These are phyloP conservation scores for Chloropsis cyanopogon DNA, from an alignment of 2,113 vertebrate genomes.

Conservation along the genomic window DNA sequence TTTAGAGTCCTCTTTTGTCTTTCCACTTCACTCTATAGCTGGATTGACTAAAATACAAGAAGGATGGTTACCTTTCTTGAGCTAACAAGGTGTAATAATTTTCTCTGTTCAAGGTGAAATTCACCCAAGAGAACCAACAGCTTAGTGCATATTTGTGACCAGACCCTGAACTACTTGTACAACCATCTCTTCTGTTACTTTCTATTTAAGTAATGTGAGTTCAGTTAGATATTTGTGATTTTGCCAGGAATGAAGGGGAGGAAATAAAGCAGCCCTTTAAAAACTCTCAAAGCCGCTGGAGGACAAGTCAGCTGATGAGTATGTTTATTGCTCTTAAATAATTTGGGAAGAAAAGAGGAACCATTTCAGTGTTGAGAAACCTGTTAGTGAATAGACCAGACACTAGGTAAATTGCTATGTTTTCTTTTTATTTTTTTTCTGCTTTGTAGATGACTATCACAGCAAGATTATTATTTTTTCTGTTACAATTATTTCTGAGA, in stretches of 20 bases:
- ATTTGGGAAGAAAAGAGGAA: constrained; percentile 13
- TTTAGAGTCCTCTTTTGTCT: background rate
- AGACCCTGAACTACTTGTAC: background rate
- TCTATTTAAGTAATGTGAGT: constrained; percentile 48
- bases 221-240: constrained; percentile 31
- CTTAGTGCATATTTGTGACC: constrained; percentile 10
- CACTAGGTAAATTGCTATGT: background rate
- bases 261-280: constrained; percentile 36
- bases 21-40: background rate
- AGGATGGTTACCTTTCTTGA: background rate
- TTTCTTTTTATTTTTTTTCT: background rate
- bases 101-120: constrained; percentile 11
- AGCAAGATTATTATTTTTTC: background rate
- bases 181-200: constrained; percentile 24
- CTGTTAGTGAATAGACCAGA: background rate
- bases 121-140: background rate
- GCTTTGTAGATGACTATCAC: background rate
- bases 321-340: constrained; percentile 52
- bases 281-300: background rate
- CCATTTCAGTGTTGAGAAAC: background rate
- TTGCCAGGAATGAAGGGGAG: background rate
- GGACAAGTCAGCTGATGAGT: constrained; percentile 26
- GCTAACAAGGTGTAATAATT: background rate
- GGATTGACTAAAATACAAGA: background rate
- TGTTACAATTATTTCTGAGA: constrained; percentile 19